phyloP scores from a whole-genome alignment of 2,113 vertebrate genomes.

The Ammodytes marinus region DNA sequence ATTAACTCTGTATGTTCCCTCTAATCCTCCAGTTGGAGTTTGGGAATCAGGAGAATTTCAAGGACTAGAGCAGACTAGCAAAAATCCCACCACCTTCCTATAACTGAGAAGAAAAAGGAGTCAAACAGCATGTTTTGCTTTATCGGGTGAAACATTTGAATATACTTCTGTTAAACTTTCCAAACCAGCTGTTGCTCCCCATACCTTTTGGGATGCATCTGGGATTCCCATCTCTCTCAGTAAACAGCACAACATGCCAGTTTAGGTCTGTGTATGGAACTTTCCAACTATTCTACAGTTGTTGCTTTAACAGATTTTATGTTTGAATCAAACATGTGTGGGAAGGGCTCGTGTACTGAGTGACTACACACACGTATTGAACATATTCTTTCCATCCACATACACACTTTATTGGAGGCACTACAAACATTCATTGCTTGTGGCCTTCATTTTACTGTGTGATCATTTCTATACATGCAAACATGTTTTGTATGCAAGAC shows the following conservation, averaged over 20 bases:
- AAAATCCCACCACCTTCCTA: background rate
- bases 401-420: background rate
- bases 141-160: background rate
- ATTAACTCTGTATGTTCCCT: background rate
- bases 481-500: slow-evolving; percentile 23
- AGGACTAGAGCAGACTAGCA: background rate
- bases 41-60: background rate
- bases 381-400: background rate
- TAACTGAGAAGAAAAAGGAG: background rate
- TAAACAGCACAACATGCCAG: no score
- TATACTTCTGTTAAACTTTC: background rate
- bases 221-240: background rate
- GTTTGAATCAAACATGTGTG: no score
- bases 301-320: no score
- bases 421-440: slow-evolving; percentile 4
- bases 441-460: slow-evolving; percentile 17
- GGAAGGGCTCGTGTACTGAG: no score
- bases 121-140: background rate
- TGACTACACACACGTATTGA: background rate
- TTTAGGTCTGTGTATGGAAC: no score
- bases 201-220: no score
- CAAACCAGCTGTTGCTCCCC: no score
- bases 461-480: slow-evolving; percentile 22
- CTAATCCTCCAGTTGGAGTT: background rate
- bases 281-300: no score